Evolutionary conservation across 1,140 invertebrate genomes (phyloP), one percentile per base, ranked within the genome.

Genomic region (Pogonus chalceus): DNA sequence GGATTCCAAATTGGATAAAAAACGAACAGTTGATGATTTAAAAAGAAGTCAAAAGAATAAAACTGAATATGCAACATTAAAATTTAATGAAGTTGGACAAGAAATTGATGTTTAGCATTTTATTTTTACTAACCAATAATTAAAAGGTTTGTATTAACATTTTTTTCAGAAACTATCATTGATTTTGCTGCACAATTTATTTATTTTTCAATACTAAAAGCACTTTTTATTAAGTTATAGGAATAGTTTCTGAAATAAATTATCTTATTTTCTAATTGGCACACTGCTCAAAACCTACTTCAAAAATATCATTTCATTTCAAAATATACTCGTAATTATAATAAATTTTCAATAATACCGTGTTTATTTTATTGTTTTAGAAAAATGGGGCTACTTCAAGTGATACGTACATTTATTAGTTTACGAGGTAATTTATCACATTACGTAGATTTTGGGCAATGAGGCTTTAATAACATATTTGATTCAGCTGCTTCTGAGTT

Each of bases 31-130:
- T 7, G 18, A 43, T 18, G 37, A 43, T 18, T 43, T 43, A 3
- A 43, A 43, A 18, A 7, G 37, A 4, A 43, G 37, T 43, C 37
- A 43, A 18, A 43, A 43, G 18, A 43, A 43, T 18, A 43, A 43
- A 68, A 83, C 80, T 63, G 83, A 87, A 67, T 85, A 87, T 65
- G 80, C 83, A 39, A 83, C 84, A 60, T 76, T 88, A 56, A 84
- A 84, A 70, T 88, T 88, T 71, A 83, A 85, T 66, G 85, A 87
- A 66, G 75, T 82, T 56, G 80, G 80, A 62, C 78, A 81, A 65
- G 81, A 83, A 69, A 87, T 89, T 62, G 85, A 88, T 70, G 85
- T 88, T 63, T 89, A 75, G 75, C 65, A 72, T 65, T 35, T 43
- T 16, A 43, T 18, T 35, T 20, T 22, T 39, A 26, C 35, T 43